Conservation (phyloP, 2,113 vertebrate species). For the Aphyosemion australe region DNA sequence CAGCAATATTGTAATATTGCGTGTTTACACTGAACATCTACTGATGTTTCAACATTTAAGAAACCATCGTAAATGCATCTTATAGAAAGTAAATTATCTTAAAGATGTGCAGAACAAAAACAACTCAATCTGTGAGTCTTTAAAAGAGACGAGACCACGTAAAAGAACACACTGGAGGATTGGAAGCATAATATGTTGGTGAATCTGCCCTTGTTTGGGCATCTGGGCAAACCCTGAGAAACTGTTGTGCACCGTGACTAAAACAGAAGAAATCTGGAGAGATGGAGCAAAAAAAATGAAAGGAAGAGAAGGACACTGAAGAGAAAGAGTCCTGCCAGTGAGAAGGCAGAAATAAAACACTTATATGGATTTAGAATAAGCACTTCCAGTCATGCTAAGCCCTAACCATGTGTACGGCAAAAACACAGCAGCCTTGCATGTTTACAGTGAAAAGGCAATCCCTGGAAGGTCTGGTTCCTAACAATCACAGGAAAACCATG, state of each 20-base stretch:
- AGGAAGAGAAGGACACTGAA: background rate
- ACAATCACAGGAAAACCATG: slow-evolving; percentile 71
- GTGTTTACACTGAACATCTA: background rate
- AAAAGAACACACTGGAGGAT: slow-evolving; percentile 32
- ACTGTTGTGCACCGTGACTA: slow-evolving; percentile 33
- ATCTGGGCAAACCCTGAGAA: slow-evolving; percentile 53
- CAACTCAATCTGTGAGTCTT: slow-evolving; percentile 11
- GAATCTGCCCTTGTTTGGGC: slow-evolving; percentile 71
- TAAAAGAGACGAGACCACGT: slow-evolving; percentile 13
- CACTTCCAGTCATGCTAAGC: slow-evolving; percentile 65
- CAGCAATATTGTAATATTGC: too few relatives aligned
- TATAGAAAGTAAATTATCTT: slow-evolving; percentile 41
- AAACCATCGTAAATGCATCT: slow-evolving; percentile 40
- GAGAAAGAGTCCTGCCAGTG: background rate
- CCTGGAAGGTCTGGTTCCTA: slow-evolving; percentile 57
- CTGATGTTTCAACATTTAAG: slow-evolving; percentile 26
- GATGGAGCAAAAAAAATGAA: background rate
- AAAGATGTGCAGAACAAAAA: slow-evolving; percentile 28
- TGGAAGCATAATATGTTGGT: slow-evolving; percentile 32
- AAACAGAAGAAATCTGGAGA: slow-evolving; percentile 22
- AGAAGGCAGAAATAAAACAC: slow-evolving; percentile 6
- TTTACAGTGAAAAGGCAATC: slow-evolving; percentile 56
- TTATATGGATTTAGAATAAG: slow-evolving; percentile 8
- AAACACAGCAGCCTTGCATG: slow-evolving; percentile 42
- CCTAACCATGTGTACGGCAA: slow-evolving; percentile 23